Evolutionary conservation across 2,797 vertebrate genomes (phyloP).

Genomic region (Dermochelys coriacea): DNA sequence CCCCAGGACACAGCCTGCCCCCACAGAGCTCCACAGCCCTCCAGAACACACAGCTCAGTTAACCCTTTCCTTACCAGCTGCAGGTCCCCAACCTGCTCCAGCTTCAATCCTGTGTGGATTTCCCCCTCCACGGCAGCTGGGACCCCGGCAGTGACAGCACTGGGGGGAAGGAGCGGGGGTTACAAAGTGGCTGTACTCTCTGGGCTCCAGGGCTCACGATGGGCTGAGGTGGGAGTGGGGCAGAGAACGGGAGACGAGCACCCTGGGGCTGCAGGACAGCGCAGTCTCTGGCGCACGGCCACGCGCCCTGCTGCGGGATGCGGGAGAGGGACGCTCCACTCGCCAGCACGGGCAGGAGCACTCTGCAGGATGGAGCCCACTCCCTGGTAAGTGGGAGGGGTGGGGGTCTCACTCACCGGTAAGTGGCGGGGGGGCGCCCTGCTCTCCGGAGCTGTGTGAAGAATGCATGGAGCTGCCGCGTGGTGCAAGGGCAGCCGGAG

Average conservation of each 20-base stretch:
- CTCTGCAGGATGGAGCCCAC: no score
- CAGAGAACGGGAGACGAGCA: no score
- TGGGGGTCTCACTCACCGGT: slow-evolving; percentile 68
- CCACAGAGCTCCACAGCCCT: no score
- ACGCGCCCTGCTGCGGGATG: no score
- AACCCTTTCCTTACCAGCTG: slow-evolving; percentile 65
- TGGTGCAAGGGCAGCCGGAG: slow-evolving; percentile 73
- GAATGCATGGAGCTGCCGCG: slow-evolving; percentile 73
- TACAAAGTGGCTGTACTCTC: not conserved
- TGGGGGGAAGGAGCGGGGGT: slow-evolving; percentile 31
- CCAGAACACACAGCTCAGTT: not conserved
- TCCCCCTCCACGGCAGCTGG: slow-evolving; percentile 69
- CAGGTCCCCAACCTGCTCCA: slow-evolving; percentile 55
- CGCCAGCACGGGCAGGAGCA: no score
- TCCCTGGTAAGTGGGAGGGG: no score
- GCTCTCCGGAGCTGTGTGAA: slow-evolving; percentile 53
- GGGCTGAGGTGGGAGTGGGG: no score
- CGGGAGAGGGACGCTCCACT: not conserved
- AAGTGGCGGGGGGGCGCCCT: slow-evolving; percentile 64
- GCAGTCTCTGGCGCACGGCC: not conserved
- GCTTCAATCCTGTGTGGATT: slow-evolving; percentile 60
- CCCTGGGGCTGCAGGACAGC: not conserved
- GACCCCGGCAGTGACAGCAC: slow-evolving; percentile 78
- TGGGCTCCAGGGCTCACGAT: not conserved
- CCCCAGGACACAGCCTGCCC: no score